Evolutionary conservation across 2,113 vertebrate genomes (phyloP), one percentile per base, ranked within the genome.

Genomic region (Arenaria interpres): DNA sequence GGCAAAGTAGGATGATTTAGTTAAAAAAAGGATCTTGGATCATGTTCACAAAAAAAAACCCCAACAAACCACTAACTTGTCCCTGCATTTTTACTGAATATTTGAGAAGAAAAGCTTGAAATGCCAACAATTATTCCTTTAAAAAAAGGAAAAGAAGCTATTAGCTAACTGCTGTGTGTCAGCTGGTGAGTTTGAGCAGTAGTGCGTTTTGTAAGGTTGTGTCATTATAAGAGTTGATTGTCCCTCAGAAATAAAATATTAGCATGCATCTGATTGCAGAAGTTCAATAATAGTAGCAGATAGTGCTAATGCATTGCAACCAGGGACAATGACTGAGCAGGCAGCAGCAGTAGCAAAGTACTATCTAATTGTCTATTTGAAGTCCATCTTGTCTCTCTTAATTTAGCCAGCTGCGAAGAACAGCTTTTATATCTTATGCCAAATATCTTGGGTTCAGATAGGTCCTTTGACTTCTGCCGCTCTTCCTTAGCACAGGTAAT

Each of bases 171-270:
- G 77, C 74, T 88, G 80, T 27, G 76, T 63, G 35, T 92, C 90
- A 87, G 62, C 68, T 82, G 69, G 69, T 72, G 69, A 75, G 73
- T 89, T 72, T 85, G 79, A 86, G 77, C 77, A 87, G 74, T 1
- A 4, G 53, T 66, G 60, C 48, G 12, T 92, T 95, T 79, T 69
- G 77, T 67, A 79, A 53, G 53, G 37, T 92, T 82, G 48, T 74
- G 76, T 89, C 90, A 54, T 79, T 91, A 45, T 43, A 45, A 48
- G 39, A 75, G 77, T 37, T 57, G 50, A 85, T 91, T 92, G 66
- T 67, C 86, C 67, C 83, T 60, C 53, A 37, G 77, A 92, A 85
- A 84, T 92, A 90, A 95, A 93, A 87, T 89, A 93, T 85, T 93
- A 94, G 56, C 56, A 50, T 53, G 48, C 50, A 53, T 75, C 59